Percentiles rank a stretch among this genome's conserved stretches.
These are phyloP conservation scores for Pristionchus maxplancki DNA, from an alignment of 2,888 invertebrate genomes.

Conservation along the genomic window DNA sequence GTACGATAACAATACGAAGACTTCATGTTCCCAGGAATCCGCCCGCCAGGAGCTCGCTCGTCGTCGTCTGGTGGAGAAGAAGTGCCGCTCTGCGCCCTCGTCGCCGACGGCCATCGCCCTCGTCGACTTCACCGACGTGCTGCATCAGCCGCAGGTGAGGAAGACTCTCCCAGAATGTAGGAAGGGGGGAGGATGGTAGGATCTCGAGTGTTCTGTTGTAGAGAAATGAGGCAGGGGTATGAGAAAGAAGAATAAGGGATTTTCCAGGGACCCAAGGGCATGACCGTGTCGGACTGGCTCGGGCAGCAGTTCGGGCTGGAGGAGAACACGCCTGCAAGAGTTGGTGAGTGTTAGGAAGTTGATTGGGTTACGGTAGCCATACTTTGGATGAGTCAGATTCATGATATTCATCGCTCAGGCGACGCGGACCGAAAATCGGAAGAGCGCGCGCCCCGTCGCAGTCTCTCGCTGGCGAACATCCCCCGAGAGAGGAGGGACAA, in stretches of 20 bases:
- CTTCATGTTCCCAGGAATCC: too few species aligned
- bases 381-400: too few species aligned
- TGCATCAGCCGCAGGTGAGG: conserved; percentile 46
- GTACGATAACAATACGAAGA: too few species aligned
- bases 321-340: neutral
- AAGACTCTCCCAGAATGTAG: neutral
- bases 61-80: conserved; percentile 68
- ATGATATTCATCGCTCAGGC: neutral
- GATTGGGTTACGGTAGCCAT: too few species aligned
- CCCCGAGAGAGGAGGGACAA: conserved; percentile 60
- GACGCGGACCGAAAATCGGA: conserved; percentile 37
- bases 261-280: conserved; percentile 60
- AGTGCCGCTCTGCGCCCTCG: conserved; percentile 77
- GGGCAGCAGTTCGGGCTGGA: conserved; percentile 62
- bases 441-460: conserved; percentile 59
- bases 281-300: conserved; percentile 69
- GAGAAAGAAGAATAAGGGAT: too few species aligned
- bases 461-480: conserved; percentile 64
- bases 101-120: conserved; percentile 77
- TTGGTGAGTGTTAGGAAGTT: neutral
- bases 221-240: too few species aligned
- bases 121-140: conserved; percentile 74
- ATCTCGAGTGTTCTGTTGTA: too few species aligned
- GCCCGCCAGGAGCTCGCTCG: conserved; percentile 69
- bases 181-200: neutral